Evolutionary conservation across 53 echinoderm and acorn worm species (phyloP), one percentile per base, ranked within the genome.

Genomic region (Pentamera pediparva): DNA sequence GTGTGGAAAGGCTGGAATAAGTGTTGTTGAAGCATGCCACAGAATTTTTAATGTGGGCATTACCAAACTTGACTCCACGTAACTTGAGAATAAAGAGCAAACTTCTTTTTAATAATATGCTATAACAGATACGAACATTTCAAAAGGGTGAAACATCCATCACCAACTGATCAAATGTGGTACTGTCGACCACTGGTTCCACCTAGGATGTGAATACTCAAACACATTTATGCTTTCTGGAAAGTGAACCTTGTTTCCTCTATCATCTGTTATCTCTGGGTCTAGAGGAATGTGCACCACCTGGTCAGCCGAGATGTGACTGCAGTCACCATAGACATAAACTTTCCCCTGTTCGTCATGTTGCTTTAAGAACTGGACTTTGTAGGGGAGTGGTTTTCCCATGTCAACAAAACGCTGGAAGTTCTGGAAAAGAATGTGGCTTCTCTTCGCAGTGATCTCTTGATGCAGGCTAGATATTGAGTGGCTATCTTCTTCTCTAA

Each of bases 311-410:
- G 32, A 59, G 24, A 59, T 59, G 59, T 29, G 59, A 29, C 59
- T 59, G 13, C 31, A 12, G 11, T 59, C 32, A 59, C 31, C 59
- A 59, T 59, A 59, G 26, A 29, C 30, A 26, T 28, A 59, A 29
- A 59, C 59, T 59, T 25, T 29, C 28, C 59, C 59, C n/a, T 59
- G 59, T 5, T 59, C 59, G 31, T 59, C 59, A 29, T 59, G 13
- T 8, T 59, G 30, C n/a, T 4, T 59, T 29, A 29, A 0, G 11
- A 28, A 59, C n/a, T 59, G 59, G 0, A 58, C 28, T 58, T 58
- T 17, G 21, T 26, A 3, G 4, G 59, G n/a, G 5, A 59, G 59
- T 59, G 59, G 32, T 6, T 13, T 26, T 5, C 31, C 59, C 3
- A 4, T 18, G 11, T 59, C 11, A 8, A 29, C 59, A 5, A n/a